A percentile compares a stretch with the other conserved stretches of the same genome.
Conservation (phyloP, 2,113 vertebrate species). For the Misgurnus mizolepis region DNA sequence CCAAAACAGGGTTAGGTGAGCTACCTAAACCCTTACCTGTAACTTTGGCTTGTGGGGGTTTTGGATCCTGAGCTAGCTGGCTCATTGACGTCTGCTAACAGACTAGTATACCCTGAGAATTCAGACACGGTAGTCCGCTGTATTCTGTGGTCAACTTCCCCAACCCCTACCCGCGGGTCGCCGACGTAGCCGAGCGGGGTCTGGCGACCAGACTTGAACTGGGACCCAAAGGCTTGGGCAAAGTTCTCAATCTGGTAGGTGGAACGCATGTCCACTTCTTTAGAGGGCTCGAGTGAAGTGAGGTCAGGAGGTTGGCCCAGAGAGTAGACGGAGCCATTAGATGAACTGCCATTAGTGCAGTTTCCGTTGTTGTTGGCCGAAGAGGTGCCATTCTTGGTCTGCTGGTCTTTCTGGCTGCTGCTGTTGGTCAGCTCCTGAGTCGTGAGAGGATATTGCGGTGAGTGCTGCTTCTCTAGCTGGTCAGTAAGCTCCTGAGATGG, state of each 20-base stretch:
- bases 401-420: constrained; percentile 88
- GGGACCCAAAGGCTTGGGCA: constrained; percentile 98
- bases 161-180: constrained; percentile 81
- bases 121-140: constrained; percentile 94
- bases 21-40: constrained; percentile 88
- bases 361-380: constrained; percentile 33
- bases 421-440: constrained; percentile 83
- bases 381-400: constrained; percentile 73
- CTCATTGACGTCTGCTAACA: constrained; percentile 98
- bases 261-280: constrained; percentile 86
- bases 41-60: constrained; percentile 98
- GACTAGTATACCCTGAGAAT: constrained; percentile 99
- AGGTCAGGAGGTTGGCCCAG: constrained; percentile 83
- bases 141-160: constrained; percentile 93
- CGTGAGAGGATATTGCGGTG: constrained; percentile 86
- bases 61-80: constrained; percentile 98
- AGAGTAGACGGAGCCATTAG: constrained; percentile 84
- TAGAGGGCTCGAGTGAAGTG: constrained; percentile 87
- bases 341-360: constrained; percentile 40
- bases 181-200: constrained; percentile 91
- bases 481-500: constrained; percentile 98
- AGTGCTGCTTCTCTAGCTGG: constrained; percentile 93
- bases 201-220: constrained; percentile 96
- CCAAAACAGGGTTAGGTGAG: constrained; percentile 43
- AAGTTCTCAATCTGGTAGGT: constrained; percentile 99